A percentile compares a stretch with the other conserved stretches of the same genome.
These are phyloP conservation scores for Scolopax bukidnonensis DNA, from an alignment of 2,797 vertebrate species.

Conservation along the genomic window DNA sequence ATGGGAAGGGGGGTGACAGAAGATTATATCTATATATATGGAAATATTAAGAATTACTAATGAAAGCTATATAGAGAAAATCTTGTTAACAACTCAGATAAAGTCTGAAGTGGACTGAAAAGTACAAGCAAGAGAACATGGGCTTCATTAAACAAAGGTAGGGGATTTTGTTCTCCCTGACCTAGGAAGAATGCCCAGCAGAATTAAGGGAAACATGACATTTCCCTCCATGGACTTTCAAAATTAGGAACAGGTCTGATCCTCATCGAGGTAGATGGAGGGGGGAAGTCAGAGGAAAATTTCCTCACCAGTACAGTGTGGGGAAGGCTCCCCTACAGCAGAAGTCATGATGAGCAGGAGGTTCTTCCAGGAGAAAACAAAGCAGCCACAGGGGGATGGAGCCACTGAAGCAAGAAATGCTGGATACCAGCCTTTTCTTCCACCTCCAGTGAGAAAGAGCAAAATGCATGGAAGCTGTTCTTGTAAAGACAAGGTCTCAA, in stretches of 20 bases:
- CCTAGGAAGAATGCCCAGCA: not conserved
- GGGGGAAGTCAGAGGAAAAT: not conserved
- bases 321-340: not conserved
- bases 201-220: not conserved
- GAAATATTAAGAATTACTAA: not conserved
- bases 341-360: not conserved
- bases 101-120: not conserved
- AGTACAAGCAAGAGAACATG: not conserved
- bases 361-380: not conserved
- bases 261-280: not conserved
- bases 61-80: not conserved
- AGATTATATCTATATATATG: not conserved
- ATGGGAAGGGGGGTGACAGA: not conserved
- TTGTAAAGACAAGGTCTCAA: not conserved
- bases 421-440: not conserved
- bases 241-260: not conserved
- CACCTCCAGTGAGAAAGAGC: not conserved
- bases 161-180: fast-evolving
- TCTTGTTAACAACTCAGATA: not conserved
- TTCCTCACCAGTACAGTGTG: not conserved
- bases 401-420: not conserved
- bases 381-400: not conserved
- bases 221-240: not conserved
- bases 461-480: not conserved
- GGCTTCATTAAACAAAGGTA: not conserved